Evolutionary conservation across 2,797 vertebrate genomes (phyloP), one percentile per base, ranked within the genome.

Genomic region (Cichlasoma orientale): DNA sequence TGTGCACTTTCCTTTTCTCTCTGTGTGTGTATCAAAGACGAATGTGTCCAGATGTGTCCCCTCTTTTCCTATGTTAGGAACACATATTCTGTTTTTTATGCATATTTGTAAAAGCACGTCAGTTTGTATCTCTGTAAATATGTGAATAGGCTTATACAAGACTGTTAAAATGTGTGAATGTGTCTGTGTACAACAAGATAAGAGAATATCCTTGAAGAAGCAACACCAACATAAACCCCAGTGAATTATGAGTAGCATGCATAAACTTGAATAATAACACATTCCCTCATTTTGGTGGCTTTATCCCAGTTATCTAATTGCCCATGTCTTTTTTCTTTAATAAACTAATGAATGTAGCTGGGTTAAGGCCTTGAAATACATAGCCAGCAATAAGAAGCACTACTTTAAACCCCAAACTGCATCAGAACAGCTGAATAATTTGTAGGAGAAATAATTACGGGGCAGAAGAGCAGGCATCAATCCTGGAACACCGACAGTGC

Each of bases 401-500:
- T 92, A 89, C 92, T 93, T 95, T 93, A 94, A 92, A 92, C 78
- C 88, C 86, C 88, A 93, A 93, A 94, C 92, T 92, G 91, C 92
- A 94, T 93, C 90, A 92, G 93, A 69, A 71, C 81, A 93, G 93
- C 94, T 90, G 94, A 95, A 96, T 95, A 92, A 94, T 94, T 95
- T 95, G 92, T 90, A 87, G 89, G 92, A 71, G 75, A 95, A 95
- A 95, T 97, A 96, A 97, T 97, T 96, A 97, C 50, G 70, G 94
- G 94, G 95, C 93, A 94, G 94, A 95, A 92, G 96, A 95, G 92
- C 93, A 92, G 93, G 95, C 96, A 96, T 96, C 95, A 92, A 95
- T 96, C 95, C 92, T 95, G 86, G 89, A 72, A 81, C 91, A 86
- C 94, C 86, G 94, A 94, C 95, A 94, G 92, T 94, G 95, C 92